Conservation (phyloP, 2,113 vertebrate species). For the Larimichthys crocea region DNA sequence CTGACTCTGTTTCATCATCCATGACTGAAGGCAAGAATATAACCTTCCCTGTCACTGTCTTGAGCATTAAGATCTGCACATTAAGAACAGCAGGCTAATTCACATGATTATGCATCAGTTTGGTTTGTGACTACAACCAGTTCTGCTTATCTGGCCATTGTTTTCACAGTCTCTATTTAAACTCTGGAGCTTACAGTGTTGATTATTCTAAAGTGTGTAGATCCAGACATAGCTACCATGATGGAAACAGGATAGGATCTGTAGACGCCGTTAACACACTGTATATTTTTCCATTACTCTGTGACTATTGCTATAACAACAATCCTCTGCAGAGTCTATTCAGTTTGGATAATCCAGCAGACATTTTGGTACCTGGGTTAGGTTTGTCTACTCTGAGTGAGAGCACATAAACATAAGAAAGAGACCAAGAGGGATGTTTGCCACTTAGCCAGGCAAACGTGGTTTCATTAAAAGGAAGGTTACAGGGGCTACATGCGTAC, state of each 20-base stretch:
- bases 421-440: constrained; percentile 8
- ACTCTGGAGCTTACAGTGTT: constrained; percentile 28
- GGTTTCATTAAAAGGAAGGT: constrained; percentile 39
- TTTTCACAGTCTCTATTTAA: constrained; percentile 48
- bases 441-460: constrained; percentile 19
- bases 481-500: constrained; percentile 15
- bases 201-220: constrained; percentile 32
- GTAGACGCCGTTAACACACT: constrained; percentile 18
- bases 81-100: constrained; percentile 38
- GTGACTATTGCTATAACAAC: constrained; percentile 32
- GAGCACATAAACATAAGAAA: constrained; percentile 59
- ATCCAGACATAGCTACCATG: constrained; percentile 36
- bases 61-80: constrained; percentile 24
- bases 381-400: constrained; percentile 51
- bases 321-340: constrained; percentile 30
- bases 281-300: constrained; percentile 55
- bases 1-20: constrained; percentile 61
- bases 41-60: constrained; percentile 42
- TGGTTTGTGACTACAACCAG: constrained; percentile 41
- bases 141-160: constrained; percentile 46
- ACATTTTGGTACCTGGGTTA: constrained; percentile 40
- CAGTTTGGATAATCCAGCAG: constrained; percentile 48
- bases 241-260: constrained; percentile 44
- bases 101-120: constrained; percentile 34
- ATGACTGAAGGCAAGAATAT: constrained; percentile 45